Base-by-base conservation (phyloP, 1,140 invertebrate genomes). In the Bombus haemorrhoidalis region DNA sequence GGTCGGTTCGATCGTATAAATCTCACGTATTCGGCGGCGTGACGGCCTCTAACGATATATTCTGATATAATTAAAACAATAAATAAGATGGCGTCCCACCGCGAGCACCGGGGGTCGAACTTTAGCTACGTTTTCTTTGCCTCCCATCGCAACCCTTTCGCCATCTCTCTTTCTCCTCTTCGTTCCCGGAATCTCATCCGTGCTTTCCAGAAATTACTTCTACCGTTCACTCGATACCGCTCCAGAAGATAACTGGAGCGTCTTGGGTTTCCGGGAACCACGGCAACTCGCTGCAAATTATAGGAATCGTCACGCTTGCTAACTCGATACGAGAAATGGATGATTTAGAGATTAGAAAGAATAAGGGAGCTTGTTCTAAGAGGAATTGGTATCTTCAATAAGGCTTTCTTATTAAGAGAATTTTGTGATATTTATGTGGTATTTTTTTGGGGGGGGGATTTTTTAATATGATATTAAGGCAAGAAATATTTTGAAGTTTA, bases 1-100 rank as follows among this genome's bases (percentile, higher is more conserved):
- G 90, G 90, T 89, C 77, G 91, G 87, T 92, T 91, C 83, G 92
- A 91, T 91, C 90, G 90, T 90, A 94, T 95, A 95, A 94, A 94
- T 95, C 94, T 93, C 93, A 90, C 91, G 94, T 91, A 93, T 94
- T 95, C 92, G 94, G 94, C 94, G 92, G 93, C 92, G 92, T 93
- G 93, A 94, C 93, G 93, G 92, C 84, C 91, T 95, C 94, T 95
- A 95, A 95, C 94, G 94, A 95, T 95, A 95, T 95, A 95, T 95
- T 95, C 94, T 93, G 94, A 95, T 95, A 95, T 95, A 95, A 95
- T 95, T 95, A 95, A 95, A 95, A 95, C 95, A 95, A 95, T 95
- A 95, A 95, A 95, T 95, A 95, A 95, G 93, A 95, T 95, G 94
- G 94, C 94, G 91, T 93, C 95, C 95, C 89, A 94, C 94, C 91